Conservation (phyloP, 2,113 vertebrate species). For the Hemiscyllium ocellatum region DNA sequence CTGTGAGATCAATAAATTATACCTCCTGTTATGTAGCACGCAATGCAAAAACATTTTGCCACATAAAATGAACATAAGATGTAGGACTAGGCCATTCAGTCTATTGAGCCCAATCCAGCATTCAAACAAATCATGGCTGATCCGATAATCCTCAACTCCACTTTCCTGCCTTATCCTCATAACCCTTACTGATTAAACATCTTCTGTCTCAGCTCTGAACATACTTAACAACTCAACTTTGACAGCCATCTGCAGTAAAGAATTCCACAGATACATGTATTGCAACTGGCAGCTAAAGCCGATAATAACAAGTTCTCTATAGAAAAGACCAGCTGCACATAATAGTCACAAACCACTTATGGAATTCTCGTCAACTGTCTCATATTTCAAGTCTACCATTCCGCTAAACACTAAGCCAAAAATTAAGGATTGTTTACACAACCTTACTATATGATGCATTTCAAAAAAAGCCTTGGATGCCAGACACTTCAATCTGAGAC, state of each 20-base stretch:
- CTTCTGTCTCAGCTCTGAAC: too few species aligned
- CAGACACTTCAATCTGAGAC: not conserved
- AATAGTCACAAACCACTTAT: not conserved
- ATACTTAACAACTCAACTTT: too few species aligned
- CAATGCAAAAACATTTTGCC: not conserved
- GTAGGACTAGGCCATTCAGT: too few species aligned
- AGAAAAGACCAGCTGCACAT: not conserved
- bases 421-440: not conserved
- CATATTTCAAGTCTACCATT: not conserved
- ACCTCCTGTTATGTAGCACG: not conserved
- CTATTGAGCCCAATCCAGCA: too few species aligned
- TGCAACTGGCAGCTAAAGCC: not conserved
- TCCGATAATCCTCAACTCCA: too few species aligned
- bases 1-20: not conserved
- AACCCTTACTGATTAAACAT: too few species aligned
- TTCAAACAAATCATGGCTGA: too few species aligned
- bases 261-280: not conserved
- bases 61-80: not conserved
- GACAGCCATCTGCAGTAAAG: too few species aligned
- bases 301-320: too few species aligned
- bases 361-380: not conserved
- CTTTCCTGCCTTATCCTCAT: too few species aligned
- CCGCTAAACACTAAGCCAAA: not conserved
- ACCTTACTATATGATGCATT: not conserved
- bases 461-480: not conserved